These are phyloP conservation scores for Cydia splendana DNA, from an alignment of 1,140 invertebrate species.

Conservation along the genomic window DNA sequence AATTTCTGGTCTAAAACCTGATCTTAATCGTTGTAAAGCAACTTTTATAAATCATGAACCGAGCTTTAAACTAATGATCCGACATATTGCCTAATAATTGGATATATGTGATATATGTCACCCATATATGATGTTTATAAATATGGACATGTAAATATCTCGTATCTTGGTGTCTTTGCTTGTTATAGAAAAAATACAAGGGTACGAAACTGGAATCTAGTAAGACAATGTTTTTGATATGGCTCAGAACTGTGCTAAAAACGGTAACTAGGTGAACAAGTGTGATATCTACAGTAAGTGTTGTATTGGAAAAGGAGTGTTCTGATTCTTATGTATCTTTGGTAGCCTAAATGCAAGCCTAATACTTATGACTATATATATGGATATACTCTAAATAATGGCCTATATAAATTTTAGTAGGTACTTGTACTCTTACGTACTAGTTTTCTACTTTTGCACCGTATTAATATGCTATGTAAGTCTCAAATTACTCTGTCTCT, in stretches of 20 bases:
- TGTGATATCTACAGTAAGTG: conserved; percentile 24
- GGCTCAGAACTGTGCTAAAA: conserved; percentile 11
- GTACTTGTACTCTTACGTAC: conserved; percentile 26
- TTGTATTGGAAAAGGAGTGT: background rate
- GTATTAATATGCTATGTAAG: conserved; percentile 54
- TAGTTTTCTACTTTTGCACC: conserved; percentile 63
- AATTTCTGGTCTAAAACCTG: background rate
- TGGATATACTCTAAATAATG: conserved; percentile 29
- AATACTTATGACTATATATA: conserved; percentile 34
- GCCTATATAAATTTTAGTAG: conserved; percentile 34
- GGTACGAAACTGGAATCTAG: conserved; percentile 1
- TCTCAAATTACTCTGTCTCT: background rate
- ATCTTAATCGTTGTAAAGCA: background rate
- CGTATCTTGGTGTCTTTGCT: background rate
- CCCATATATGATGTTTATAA: background rate
- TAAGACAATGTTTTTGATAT: background rate
- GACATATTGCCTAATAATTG: background rate
- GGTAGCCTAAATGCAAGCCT: background rate
- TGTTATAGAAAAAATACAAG: background rate
- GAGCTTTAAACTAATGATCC: background rate
- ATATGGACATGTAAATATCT: background rate
- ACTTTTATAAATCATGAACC: background rate
- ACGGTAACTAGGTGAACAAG: conserved; percentile 2
- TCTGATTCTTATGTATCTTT: conserved; percentile 3
- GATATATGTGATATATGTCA: background rate